A percentile compares a stretch with the other conserved stretches of the same genome.
phyloP scores from a whole-genome alignment of 2,888 invertebrate genomes.

The Drosophila dives region DNA sequence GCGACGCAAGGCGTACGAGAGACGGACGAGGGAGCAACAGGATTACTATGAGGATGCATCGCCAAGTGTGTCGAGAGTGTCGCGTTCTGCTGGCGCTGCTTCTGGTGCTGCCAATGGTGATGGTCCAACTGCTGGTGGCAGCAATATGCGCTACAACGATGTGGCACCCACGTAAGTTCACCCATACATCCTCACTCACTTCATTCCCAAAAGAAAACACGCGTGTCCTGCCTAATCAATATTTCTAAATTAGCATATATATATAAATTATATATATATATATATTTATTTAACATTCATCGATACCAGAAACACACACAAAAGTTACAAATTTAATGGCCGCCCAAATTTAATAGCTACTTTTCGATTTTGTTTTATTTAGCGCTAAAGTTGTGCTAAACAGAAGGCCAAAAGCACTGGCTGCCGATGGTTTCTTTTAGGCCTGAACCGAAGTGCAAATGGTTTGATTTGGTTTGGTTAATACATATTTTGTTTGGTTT shows the following conservation, averaged over 20 bases:
- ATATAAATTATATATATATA: conserved; percentile 11
- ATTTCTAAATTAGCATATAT: background rate
- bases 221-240: conserved; percentile 13
- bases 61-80: conserved; percentile 81
- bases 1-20: conserved; percentile 84
- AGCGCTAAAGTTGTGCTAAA: conserved; percentile 83
- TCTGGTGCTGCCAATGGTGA: conserved; percentile 53
- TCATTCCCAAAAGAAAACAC: background rate
- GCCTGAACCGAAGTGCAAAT: conserved; percentile 71
- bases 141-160: conserved; percentile 92
- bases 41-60: conserved; percentile 85
- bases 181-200: background rate
- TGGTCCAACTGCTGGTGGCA: conserved; percentile 86
- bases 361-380: conserved; percentile 76
- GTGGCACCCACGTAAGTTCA: conserved; percentile 94
- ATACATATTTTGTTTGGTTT: conserved; percentile 42
- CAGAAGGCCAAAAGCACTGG: conserved; percentile 85
- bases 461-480: conserved; percentile 64
- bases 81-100: conserved; percentile 85
- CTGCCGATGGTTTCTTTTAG: conserved; percentile 85
- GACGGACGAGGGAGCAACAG: conserved; percentile 84
- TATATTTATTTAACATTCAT: background rate
- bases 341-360: conserved; percentile 47
- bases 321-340: conserved; percentile 25
- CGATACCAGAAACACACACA: conserved; percentile 21